These are phyloP conservation scores for Lagodon rhomboides DNA, from an alignment of 2,797 vertebrate genomes.

Conservation along the genomic window DNA sequence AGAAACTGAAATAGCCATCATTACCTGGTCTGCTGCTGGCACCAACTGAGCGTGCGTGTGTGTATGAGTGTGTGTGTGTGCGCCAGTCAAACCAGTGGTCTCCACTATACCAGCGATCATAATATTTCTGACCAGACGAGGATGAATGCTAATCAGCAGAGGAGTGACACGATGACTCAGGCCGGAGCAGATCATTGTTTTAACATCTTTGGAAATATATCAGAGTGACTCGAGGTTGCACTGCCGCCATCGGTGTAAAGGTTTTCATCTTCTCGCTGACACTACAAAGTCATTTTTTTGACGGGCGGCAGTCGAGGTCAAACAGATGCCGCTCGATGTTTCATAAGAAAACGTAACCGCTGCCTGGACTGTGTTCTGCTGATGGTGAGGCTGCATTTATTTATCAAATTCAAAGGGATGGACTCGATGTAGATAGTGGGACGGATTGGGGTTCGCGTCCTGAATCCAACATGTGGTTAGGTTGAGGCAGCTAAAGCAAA, in stretches of 20 bases:
- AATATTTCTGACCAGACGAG: constrained; percentile 45
- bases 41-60: constrained; percentile 33
- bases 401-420: background rate
- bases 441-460: background rate
- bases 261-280: background rate
- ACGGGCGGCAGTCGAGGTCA: background rate
- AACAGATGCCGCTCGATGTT: background rate
- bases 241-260: background rate
- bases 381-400: background rate
- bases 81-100: constrained; percentile 33
- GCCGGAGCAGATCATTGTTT: background rate
- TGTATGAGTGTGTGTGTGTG: constrained; percentile 5
- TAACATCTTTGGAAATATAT: background rate
- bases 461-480: background rate
- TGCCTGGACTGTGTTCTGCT: background rate
- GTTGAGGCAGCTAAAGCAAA: background rate
- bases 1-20: constrained; percentile 72
- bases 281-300: background rate
- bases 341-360: background rate
- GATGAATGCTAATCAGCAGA: constrained; percentile 32
- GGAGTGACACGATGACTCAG: constrained; percentile 39
- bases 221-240: background rate
- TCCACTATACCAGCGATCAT: constrained; percentile 41
- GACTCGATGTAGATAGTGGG: background rate
- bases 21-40: constrained; percentile 70